A percentile compares a stretch with the other conserved stretches of the same genome.
phyloP scores from a whole-genome alignment of 2,113 vertebrate species.

The Myotis davidii region DNA sequence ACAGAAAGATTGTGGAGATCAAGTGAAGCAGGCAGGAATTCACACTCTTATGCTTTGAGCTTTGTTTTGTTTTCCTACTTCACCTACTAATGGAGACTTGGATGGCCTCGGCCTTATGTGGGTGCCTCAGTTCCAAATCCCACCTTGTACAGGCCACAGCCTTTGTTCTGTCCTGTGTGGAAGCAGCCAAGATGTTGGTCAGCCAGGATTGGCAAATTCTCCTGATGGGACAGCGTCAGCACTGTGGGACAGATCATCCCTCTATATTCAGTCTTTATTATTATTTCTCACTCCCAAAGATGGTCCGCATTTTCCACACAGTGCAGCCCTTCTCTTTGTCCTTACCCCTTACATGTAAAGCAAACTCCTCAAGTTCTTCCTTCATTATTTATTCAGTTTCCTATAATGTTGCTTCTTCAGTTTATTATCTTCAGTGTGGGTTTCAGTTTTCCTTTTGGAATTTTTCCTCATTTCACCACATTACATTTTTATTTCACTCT shows the following conservation, averaged over 20 bases:
- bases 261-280: not conserved
- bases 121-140: not conserved
- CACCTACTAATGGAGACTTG: not conserved
- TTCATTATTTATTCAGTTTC: not conserved
- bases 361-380: not conserved
- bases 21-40: not conserved
- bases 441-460: constrained; percentile 23
- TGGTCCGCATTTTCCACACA: not conserved
- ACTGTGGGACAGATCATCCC: not conserved
- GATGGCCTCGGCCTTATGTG: not conserved
- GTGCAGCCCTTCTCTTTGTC: not conserved
- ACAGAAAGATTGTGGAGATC: not conserved
- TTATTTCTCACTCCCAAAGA: not conserved
- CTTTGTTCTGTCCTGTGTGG: not conserved
- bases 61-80: not conserved
- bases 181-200: not conserved
- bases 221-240: too few species aligned
- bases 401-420: not conserved
- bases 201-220: not conserved
- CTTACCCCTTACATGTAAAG: not conserved
- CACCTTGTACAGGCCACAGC: not conserved
- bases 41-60: not conserved
- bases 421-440: not conserved
- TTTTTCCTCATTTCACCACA: not conserved
- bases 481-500: constrained; percentile 20